Evolutionary conservation across 2,113 vertebrate genomes (phyloP).

Genomic region (Hiodon alosoides): DNA sequence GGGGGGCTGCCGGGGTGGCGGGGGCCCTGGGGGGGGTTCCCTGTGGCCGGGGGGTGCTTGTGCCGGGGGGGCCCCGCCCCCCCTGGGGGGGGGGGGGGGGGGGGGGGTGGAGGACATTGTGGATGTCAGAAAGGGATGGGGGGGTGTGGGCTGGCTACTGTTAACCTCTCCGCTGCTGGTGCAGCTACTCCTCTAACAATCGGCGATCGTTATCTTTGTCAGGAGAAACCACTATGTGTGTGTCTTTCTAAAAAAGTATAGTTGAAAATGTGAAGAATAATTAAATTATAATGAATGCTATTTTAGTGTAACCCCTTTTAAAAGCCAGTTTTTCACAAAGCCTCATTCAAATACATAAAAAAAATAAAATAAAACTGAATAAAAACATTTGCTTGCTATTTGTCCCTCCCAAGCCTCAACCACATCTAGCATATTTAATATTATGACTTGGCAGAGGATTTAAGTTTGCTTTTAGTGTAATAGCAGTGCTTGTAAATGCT

Average conservation of each 20-base stretch:
- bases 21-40: no score
- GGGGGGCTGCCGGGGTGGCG: constrained; percentile 32
- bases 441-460: not conserved
- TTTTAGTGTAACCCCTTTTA: not conserved
- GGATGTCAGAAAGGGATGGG: constrained; percentile 24
- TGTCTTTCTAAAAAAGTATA: no score
- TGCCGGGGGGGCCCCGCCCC: not conserved
- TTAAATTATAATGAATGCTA: not conserved
- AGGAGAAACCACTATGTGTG: no score
- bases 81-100: no score
- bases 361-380: no score
- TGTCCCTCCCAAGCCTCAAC: constrained; percentile 9
- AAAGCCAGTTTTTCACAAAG: constrained; percentile 6
- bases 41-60: constrained; percentile 24
- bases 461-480: not conserved
- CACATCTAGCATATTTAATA: constrained; percentile 23
- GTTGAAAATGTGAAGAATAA: not conserved
- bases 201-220: not conserved
- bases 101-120: constrained; percentile 28
- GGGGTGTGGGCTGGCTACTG: constrained; percentile 22
- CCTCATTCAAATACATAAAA: not conserved
- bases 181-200: constrained; percentile 34
- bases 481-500: not conserved
- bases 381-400: not conserved
- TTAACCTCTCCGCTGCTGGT: constrained; percentile 43